Base-by-base conservation (phyloP, 1,140 invertebrate species). In the Gonatopus flavifemur region DNA sequence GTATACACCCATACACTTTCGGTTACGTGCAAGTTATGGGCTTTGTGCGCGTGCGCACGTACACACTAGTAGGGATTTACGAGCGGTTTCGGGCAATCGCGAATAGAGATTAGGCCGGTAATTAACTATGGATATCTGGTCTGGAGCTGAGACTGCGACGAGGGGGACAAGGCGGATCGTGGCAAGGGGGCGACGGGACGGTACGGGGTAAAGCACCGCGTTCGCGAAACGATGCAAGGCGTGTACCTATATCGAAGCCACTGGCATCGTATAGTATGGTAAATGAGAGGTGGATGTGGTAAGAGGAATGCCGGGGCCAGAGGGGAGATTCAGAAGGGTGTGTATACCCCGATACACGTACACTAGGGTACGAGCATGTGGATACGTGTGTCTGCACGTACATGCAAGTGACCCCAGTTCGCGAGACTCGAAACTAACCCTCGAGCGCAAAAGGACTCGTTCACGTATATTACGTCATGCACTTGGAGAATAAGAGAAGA, bases 71-170 rank as follows among this genome's bases (percentile, higher is more conserved):
- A 72, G 69, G 74, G 75, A 77, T 77, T 76, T 77, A 76, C 74
- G 75, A 74, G 72, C 70, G 75, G 75, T 76, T 76, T 76, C 74
- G 64, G 75, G 72, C 74, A 77, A 76, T 76, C 74, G 75, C 74
- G 74, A 76, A 73, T 76, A 74, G 74, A 76, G 75, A 77, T 77
- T 76, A 77, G 75, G 69, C 70, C 67, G 75, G 74, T 76, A 77
- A 77, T 77, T 77, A 77, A 76, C 74, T 76, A 76, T 77, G 72
- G 74, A 77, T n/a, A n/a, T 75, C 73, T 74, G 68, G 72, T 72
- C 66, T 67, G 63, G 66, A 64, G 55, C 67, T 62, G 66, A 66
- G 64, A 62, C 66, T 70, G 70, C 69, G 68, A 71, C 59, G 54
- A 56, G 60, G 52, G 33, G 19, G 33, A 36, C 15, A 36, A n/a